Conservation (phyloP, 2,113 vertebrate genomes). For the Danio rerio region GRCz12tu NC_133179.1:71724501-71725000, state of each 20-base stretch:
- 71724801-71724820: no score
- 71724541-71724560: constrained; percentile 37
- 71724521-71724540: constrained; percentile 46
- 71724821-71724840: neutral
- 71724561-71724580: constrained; percentile 32
- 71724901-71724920: no score
- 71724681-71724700: constrained; percentile 55
- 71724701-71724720: constrained; percentile 45
- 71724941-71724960: no score
- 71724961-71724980: no score
- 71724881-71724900: no score
- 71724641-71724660: constrained; percentile 29
- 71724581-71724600: constrained; percentile 44
- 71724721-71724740: constrained; percentile 64
- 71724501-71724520: constrained; percentile 48
- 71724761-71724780: constrained; percentile 11
- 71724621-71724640: constrained; percentile 24
- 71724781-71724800: no score
- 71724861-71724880: no score
- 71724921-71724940: no score
- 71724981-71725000: neutral
- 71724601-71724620: constrained; percentile 54
- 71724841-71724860: no score
- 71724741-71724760: constrained; percentile 47
- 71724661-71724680: constrained; percentile 57